Conservation (phyloP, 2,113 vertebrate species). For the Gadus chalcogrammus region DNA sequence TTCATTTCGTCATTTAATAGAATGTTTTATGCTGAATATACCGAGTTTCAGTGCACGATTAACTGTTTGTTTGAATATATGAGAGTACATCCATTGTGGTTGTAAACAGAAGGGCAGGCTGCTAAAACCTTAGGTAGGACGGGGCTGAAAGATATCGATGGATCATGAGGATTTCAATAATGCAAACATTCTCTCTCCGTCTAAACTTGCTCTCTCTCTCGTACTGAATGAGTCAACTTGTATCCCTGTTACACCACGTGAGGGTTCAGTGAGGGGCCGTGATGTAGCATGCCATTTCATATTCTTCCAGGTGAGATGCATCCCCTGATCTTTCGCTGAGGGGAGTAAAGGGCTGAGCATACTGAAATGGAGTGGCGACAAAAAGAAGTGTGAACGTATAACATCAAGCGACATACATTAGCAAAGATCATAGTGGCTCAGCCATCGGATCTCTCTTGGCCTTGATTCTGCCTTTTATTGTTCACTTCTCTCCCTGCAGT, state of each 20-base stretch:
- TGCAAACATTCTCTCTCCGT: conserved; percentile 1
- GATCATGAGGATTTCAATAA: conserved; percentile 13
- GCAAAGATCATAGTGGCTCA: conserved; percentile 23
- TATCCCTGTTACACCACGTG: conserved; percentile 55
- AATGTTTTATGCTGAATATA: too few species aligned
- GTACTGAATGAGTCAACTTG: conserved; percentile 62
- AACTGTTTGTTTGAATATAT: too few species aligned
- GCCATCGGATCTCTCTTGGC: conserved; percentile 6
- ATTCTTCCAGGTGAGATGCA: conserved; percentile 52
- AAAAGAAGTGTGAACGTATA: not conserved
- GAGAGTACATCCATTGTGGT: too few species aligned
- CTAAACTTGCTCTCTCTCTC: conserved; percentile 12
- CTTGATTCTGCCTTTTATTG: not conserved
- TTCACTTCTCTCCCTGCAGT: not conserved
- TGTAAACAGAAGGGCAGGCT: not conserved
- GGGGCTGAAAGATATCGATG: too few species aligned
- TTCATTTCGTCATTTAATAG: too few species aligned
- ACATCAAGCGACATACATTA: conserved; percentile 14
- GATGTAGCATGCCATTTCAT: conserved; percentile 51
- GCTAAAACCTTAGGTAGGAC: conserved; percentile 28
- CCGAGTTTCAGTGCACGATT: too few species aligned
- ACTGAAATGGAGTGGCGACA: not conserved
- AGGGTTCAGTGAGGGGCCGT: conserved; percentile 58
- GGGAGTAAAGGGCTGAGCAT: not conserved
- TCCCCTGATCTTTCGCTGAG: not conserved